A percentile compares a stretch with the other conserved stretches of the same genome.
These are phyloP conservation scores for Stichopus chloronotus DNA, from an alignment of 35 echinoderm and acorn worm species.

Conservation along the genomic window DNA sequence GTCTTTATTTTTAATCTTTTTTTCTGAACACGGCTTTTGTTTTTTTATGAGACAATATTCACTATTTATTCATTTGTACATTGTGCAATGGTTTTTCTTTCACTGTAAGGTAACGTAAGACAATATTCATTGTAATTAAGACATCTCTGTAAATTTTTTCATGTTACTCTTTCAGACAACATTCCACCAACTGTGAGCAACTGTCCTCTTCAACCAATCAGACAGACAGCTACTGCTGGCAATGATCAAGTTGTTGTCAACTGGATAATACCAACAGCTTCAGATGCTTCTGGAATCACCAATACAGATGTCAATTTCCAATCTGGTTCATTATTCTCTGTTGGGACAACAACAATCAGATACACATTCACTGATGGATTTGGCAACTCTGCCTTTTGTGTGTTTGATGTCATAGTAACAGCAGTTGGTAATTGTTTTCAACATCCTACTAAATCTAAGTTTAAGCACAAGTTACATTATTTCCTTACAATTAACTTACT, in stretches of 20 bases:
- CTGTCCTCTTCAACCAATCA: constrained; percentile 33
- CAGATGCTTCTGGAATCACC: constrained; percentile 14
- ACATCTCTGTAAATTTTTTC: too few species aligned
- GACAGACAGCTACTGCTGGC: neutral
- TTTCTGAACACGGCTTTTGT: too few species aligned
- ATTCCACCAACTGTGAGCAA: neutral
- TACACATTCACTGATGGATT: constrained; percentile 18
- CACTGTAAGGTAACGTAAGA: too few species aligned
- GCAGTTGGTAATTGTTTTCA: neutral
- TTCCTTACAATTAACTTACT: neutral
- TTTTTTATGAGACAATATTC: too few species aligned
- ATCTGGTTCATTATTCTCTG: neutral
- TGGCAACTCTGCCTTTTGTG: neutral
- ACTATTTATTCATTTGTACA: too few species aligned
- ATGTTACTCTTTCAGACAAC: neutral
- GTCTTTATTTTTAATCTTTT: too few species aligned
- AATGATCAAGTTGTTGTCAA: neutral
- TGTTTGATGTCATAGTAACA: neutral
- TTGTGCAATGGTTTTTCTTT: too few species aligned
- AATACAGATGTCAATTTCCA: neutral
- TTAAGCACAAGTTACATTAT: too few species aligned
- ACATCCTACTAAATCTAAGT: neutral
- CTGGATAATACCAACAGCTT: constrained; percentile 42
- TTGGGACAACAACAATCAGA: neutral
- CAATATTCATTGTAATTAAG: too few species aligned